phyloP scores from a whole-genome alignment of 92 coral and sea anemone genomes.

The Palythoa caribaeorum region DNA sequence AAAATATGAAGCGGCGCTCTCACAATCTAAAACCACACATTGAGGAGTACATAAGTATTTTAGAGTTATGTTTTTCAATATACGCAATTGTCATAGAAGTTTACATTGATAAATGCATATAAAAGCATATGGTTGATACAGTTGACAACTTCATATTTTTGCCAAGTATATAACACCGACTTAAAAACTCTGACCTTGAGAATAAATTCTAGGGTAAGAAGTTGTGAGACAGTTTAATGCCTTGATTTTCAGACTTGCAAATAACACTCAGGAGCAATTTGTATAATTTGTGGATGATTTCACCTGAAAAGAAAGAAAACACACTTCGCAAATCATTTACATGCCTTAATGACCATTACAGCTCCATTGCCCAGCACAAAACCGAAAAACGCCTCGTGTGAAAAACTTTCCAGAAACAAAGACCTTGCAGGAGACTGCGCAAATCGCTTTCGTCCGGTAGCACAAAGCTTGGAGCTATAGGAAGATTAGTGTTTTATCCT shows the following conservation, averaged over 20 bases:
- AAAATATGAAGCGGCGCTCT: not conserved
- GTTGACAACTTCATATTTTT: not conserved
- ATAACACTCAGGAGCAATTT: not conserved
- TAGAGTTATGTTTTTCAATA: not conserved
- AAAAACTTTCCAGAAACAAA: slow-evolving; percentile 10
- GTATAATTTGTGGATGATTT: not conserved
- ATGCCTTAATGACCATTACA: not conserved
- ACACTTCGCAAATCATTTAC: not conserved
- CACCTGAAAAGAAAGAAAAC: not conserved
- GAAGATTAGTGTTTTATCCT: slow-evolving; percentile 1
- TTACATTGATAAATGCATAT: not conserved
- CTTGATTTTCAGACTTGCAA: not conserved
- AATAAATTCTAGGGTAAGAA: not conserved
- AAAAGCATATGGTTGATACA: not conserved
- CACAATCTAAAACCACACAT: not conserved
- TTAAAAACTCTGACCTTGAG: not conserved
- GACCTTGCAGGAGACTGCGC: not conserved
- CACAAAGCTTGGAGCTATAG: slow-evolving; percentile 10
- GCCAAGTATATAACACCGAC: not conserved
- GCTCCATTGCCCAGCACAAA: not conserved
- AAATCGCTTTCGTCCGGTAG: not conserved
- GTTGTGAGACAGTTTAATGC: not conserved
- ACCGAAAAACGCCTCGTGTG: not conserved
- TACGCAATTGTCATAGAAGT: not conserved
- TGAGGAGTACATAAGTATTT: not conserved